Conservation (phyloP, 2,888 invertebrate genomes). For the Mythimna ferrago region DNA sequence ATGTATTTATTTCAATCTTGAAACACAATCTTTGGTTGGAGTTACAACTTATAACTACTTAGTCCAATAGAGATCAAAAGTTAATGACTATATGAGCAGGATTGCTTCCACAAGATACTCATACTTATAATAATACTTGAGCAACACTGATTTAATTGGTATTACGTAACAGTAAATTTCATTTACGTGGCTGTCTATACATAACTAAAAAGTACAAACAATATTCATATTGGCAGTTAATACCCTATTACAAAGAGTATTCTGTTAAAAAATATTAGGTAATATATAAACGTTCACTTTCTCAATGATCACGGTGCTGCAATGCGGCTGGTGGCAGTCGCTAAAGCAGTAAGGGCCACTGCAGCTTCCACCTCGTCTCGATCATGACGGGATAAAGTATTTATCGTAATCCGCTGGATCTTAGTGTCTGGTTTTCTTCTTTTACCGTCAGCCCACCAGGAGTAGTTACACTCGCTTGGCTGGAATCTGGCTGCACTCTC, state of each 20-base stretch:
- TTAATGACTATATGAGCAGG: slow-evolving; percentile 70
- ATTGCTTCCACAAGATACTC: slow-evolving; percentile 69
- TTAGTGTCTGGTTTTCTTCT: slow-evolving; percentile 78
- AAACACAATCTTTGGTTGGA: slow-evolving; percentile 84
- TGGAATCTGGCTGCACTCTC: slow-evolving; percentile 94
- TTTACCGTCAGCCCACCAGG: slow-evolving; percentile 91
- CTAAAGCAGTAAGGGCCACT: slow-evolving; percentile 93
- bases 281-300: slow-evolving; percentile 7
- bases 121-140: slow-evolving; percentile 76
- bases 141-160: slow-evolving; percentile 70
- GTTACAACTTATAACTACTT: slow-evolving; percentile 75
- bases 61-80: slow-evolving; percentile 85
- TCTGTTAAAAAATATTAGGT: slow-evolving; percentile 24
- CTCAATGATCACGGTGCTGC: slow-evolving; percentile 71
- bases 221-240: slow-evolving; percentile 57
- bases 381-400: slow-evolving; percentile 87
- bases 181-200: slow-evolving; percentile 61
- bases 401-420: slow-evolving; percentile 74
- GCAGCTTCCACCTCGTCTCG: slow-evolving; percentile 95
- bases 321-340: slow-evolving; percentile 84
- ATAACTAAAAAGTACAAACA: slow-evolving; percentile 62
- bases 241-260: slow-evolving; percentile 62
- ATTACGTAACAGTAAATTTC: slow-evolving; percentile 64
- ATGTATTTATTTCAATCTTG: slow-evolving; percentile 61
- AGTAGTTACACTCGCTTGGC: slow-evolving; percentile 93